A percentile compares a stretch with the other conserved stretches of the same genome.
phyloP scores from a whole-genome alignment of 1,140 invertebrate species.

The Drosophila bocqueti region DNA sequence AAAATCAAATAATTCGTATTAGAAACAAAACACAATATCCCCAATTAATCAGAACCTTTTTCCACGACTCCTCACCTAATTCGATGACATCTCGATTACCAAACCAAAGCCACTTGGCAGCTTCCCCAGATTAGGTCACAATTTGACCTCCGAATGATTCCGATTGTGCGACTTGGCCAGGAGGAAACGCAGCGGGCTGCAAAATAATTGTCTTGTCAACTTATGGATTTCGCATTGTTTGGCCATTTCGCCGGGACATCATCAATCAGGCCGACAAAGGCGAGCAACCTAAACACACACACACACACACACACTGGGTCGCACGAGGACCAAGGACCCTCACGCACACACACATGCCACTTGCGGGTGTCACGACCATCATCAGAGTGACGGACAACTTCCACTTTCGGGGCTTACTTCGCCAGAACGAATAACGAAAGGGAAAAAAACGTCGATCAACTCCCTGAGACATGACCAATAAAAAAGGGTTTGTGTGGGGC shows the following conservation, averaged over 20 bases:
- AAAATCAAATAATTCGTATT: neutral
- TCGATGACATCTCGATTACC: conserved; percentile 18
- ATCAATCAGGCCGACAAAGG: conserved; percentile 37
- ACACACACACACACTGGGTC: neutral
- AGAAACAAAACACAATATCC: too few relatives aligned
- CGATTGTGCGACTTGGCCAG: neutral
- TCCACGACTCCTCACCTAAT: neutral
- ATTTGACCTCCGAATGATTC: conserved; percentile 19
- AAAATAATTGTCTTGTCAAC: conserved; percentile 56
- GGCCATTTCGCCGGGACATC: conserved; percentile 41
- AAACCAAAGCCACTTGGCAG: conserved; percentile 14
- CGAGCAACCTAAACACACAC: conserved; percentile 29
- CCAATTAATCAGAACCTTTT: neutral
- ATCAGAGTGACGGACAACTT: conserved; percentile 49
- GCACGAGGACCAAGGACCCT: conserved; percentile 4
- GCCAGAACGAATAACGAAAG: neutral
- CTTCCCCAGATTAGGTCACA: conserved; percentile 21
- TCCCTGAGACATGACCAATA: conserved; percentile 57
- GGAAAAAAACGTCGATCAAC: conserved; percentile 62
- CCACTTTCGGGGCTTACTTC: conserved; percentile 24
- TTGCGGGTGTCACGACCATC: conserved; percentile 52
- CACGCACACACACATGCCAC: conserved; percentile 20
- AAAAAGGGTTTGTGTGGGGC: conserved; percentile 45
- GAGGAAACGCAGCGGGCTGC: conserved; percentile 10
- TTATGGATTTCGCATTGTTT: conserved; percentile 51